These are phyloP conservation scores for Leptinotarsa haldemani DNA, from an alignment of 2,888 invertebrate species.

Conservation along the genomic window DNA sequence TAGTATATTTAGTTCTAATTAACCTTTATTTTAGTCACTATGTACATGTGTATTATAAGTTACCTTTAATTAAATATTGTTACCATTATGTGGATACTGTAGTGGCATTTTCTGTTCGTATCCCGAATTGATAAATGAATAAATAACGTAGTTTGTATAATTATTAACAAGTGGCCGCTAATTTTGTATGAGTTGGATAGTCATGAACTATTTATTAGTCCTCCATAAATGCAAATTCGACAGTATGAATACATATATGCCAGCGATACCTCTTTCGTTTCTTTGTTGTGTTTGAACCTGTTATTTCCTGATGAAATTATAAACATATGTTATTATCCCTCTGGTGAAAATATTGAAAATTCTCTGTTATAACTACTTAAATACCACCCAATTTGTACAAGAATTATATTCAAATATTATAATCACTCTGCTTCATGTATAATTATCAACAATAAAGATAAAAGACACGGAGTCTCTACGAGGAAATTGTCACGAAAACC, in stretches of 20 bases:
- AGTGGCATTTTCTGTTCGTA: too few species aligned
- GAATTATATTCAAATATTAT: neutral
- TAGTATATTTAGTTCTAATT: too few species aligned
- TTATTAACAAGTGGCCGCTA: too few species aligned
- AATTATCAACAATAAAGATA: slow-evolving; percentile 34
- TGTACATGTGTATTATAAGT: too few species aligned
- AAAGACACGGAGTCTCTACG: slow-evolving; percentile 18
- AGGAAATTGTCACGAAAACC: slow-evolving; percentile 30
- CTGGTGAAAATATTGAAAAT: neutral
- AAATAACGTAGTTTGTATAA: too few species aligned
- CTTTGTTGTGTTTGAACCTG: neutral
- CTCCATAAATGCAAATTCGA: neutral
- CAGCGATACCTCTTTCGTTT: neutral
- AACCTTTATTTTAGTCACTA: too few species aligned
- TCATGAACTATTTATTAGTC: neutral
- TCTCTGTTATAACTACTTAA: neutral
- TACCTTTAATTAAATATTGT: too few species aligned
- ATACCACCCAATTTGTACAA: neutral
- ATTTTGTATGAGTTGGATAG: too few species aligned
- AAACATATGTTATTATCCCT: neutral
- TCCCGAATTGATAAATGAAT: too few species aligned
- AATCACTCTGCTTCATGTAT: slow-evolving; percentile 6
- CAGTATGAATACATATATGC: neutral
- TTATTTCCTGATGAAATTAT: neutral
- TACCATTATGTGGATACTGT: too few species aligned